Conservation (phyloP, 2,888 invertebrate genomes). For the Galerucella nymphaeae region DNA sequence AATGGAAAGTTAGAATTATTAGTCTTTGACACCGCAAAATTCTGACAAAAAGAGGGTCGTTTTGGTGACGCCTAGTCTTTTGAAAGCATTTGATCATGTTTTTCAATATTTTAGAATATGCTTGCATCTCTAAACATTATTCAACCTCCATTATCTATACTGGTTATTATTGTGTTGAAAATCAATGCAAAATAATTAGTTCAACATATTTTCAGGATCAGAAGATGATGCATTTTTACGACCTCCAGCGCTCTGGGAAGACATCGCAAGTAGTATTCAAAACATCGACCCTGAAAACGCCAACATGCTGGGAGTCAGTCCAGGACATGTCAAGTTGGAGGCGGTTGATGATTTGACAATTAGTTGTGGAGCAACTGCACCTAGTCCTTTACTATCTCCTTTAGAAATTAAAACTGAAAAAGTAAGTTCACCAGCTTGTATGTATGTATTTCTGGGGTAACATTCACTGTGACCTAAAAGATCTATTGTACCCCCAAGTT, state of each 20-base stretch:
- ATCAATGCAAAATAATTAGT: not conserved
- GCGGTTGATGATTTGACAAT: slow-evolving; percentile 72
- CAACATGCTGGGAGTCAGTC: slow-evolving; percentile 82
- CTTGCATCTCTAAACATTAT: no score
- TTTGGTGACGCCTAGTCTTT: no score
- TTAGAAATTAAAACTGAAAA: slow-evolving; percentile 86
- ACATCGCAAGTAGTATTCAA: slow-evolving; percentile 89
- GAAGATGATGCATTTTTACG: slow-evolving; percentile 89
- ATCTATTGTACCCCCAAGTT: no score
- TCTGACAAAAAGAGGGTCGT: no score
- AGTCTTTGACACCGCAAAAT: no score
- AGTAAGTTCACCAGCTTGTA: slow-evolving; percentile 51
- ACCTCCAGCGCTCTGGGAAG: slow-evolving; percentile 87
- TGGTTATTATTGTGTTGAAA: no score
- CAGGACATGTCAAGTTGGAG: slow-evolving; percentile 83
- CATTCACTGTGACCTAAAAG: no score
- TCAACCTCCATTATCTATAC: no score
- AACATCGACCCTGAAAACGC: slow-evolving; percentile 92
- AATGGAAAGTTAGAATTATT: no score
- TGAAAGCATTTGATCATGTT: no score
- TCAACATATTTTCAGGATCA: slow-evolving; percentile 48
- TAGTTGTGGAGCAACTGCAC: slow-evolving; percentile 73
- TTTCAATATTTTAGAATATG: no score
- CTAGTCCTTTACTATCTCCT: slow-evolving; percentile 82
- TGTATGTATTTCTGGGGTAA: no score